Conservation (phyloP, 2,888 invertebrate species). For the Andrena haemorrhoa region DNA sequence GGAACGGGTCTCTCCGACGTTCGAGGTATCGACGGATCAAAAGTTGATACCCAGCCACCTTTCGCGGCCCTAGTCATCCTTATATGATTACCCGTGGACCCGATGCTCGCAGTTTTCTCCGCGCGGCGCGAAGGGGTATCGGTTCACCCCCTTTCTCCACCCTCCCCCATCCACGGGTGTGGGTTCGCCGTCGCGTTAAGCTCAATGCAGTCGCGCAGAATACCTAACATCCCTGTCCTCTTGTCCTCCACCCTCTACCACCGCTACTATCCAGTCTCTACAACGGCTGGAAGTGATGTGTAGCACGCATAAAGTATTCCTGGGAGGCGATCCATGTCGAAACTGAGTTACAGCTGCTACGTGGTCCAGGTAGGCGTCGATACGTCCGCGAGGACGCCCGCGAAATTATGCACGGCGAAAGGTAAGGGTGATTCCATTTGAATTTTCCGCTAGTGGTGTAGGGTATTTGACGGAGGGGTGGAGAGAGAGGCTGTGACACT, state of each 20-base stretch:
- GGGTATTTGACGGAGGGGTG: not conserved
- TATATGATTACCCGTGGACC: constrained; percentile 80
- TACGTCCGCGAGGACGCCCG: constrained; percentile 59
- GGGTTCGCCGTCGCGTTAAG: constrained; percentile 55
- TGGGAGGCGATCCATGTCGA: constrained; percentile 80
- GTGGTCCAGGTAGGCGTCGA: constrained; percentile 74
- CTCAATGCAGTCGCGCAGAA: constrained; percentile 76
- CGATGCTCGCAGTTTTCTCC: constrained; percentile 52
- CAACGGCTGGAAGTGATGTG: constrained; percentile 63
- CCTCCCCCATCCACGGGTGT: constrained; percentile 34
- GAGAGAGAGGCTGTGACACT: not conserved
- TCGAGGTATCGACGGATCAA: constrained; percentile 77
- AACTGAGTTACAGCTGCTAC: constrained; percentile 82
- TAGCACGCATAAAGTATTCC: constrained; percentile 83
- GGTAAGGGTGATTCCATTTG: constrained; percentile 55
- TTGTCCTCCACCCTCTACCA: constrained; percentile 18
- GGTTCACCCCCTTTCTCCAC: constrained; percentile 35
- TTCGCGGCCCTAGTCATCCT: constrained; percentile 69
- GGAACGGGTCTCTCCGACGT: constrained; percentile 37
- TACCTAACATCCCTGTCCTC: constrained; percentile 77
- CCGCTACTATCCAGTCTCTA: constrained; percentile 21
- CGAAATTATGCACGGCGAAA: constrained; percentile 65
- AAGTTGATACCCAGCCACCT: constrained; percentile 77
- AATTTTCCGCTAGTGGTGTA: constrained; percentile 27
- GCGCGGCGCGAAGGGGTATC: constrained; percentile 47